Evolutionary conservation across 2,888 invertebrate species (phyloP).

Genomic region (Eupithecia tripunctaria): DNA sequence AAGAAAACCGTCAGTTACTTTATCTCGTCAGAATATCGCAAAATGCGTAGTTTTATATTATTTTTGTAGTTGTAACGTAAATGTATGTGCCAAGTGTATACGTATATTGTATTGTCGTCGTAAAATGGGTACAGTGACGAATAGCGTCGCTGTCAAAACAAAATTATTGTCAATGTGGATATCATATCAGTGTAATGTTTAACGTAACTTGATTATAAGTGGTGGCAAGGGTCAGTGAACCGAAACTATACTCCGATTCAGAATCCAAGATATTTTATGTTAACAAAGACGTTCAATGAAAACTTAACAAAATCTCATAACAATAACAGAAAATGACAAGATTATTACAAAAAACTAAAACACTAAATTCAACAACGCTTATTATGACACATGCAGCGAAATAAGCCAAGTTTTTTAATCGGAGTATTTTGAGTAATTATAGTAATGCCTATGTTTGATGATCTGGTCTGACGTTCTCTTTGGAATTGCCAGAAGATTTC

Average conservation of each 20-base stretch:
- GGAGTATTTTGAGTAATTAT: too few relatives aligned
- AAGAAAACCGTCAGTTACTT: constrained; percentile 69
- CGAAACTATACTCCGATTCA: too few relatives aligned
- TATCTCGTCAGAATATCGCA: constrained; percentile 55
- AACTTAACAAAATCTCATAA: too few relatives aligned
- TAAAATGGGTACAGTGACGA: constrained; percentile 31
- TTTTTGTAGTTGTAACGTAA: constrained; percentile 52
- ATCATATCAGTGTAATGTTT: constrained; percentile 55
- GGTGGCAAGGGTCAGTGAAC: constrained; percentile 17
- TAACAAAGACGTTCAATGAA: too few relatives aligned
- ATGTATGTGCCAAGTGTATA: constrained; percentile 41
- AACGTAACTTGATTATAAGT: constrained; percentile 16
- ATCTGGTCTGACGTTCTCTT: background rate
- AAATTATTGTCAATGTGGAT: constrained; percentile 55
- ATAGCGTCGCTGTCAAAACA: constrained; percentile 56
- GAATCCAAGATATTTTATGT: too few relatives aligned
- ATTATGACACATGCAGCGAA: too few relatives aligned
- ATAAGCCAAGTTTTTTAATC: too few relatives aligned
- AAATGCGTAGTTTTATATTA: constrained; percentile 50
- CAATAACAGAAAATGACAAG: too few relatives aligned
- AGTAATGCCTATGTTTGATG: background rate
- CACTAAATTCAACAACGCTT: too few relatives aligned
- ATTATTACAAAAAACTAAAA: too few relatives aligned
- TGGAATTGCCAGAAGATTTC: background rate
- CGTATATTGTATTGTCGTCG: constrained; percentile 52